Percentiles rank a stretch among this genome's conserved stretches.
phyloP scores from a whole-genome alignment of 2,113 vertebrate genomes.

The Sinosuthora webbiana region DNA sequence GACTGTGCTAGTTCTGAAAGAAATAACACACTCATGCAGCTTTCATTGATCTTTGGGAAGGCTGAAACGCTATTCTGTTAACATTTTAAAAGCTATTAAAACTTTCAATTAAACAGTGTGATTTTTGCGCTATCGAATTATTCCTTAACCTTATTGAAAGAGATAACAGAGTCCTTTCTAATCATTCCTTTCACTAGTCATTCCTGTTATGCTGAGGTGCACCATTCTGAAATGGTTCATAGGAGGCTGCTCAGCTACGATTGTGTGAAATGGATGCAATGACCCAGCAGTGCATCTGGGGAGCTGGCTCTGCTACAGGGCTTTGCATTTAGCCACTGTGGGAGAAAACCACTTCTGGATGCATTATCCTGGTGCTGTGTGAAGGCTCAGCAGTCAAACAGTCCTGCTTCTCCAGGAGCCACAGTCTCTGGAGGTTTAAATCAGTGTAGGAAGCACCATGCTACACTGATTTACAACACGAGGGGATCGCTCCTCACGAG shows the following conservation, averaged over 20 bases:
- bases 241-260: neutral
- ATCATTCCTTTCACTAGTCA: neutral
- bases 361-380: neutral
- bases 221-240: neutral
- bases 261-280: neutral
- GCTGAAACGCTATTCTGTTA: neutral
- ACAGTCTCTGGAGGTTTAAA: neutral
- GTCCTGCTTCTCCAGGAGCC: neutral
- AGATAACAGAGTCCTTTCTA: neutral
- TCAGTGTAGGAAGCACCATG: neutral
- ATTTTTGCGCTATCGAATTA: neutral
- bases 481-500: neutral
- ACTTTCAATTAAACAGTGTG: neutral
- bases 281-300: neutral
- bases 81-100: neutral
- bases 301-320: neutral
- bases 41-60: neutral
- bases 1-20: neutral
- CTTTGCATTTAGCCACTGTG: neutral
- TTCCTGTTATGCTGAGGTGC: neutral
- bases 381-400: neutral
- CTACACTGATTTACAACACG: neutral
- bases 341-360: neutral
- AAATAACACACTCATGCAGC: neutral
- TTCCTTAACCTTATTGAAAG: neutral